Evolutionary conservation across 2,888 invertebrate species (phyloP), one percentile per base, ranked within the genome.

Genomic region (Pollenia amentaria): DNA sequence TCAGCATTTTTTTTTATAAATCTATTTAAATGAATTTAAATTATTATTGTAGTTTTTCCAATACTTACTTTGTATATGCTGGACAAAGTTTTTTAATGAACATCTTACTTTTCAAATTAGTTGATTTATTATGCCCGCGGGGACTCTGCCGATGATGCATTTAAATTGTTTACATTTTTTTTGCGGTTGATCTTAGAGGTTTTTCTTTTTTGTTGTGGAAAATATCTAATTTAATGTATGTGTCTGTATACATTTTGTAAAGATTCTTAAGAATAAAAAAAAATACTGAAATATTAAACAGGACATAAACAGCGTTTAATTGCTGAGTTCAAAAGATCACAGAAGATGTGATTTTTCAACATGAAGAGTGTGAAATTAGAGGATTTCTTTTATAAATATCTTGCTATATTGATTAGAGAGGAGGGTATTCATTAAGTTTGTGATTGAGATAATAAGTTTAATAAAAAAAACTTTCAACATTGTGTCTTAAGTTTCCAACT

Each of bases 1-100:
- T 75, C 80, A 73, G 87, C 80, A 73, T 62, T 81, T 64, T 77
- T 80, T 57, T 73, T 55, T 67, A 79, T 18, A 29, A 29, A 29
- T 29, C 29, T 29, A 85, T 73, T 85, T n/a, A 16, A 76, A 77
- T 81, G 60, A 67, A 77, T 70, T 42, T 48, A 29, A 75, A 44
- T 51, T 38, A 38, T 38, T 16, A 62, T 51, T n/a, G 12, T 44
- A 18, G n/a, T 29, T 46, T 62, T 48, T n/a, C 14, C 14, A 29
- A 29, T 10, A n/a, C 11, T 42, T 62, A 51, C 40, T 55, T 55
- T 65, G 14, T 72, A 29, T 7, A 46, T 55, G 38, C 11, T 62
- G 16, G 16, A 77, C 12, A 6, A 0, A 6, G 70, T 53, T 29
- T 75, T 29, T 84, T 46, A 55, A 57, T 72, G 77, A 83, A 72